Evolutionary conservation across 2,113 vertebrate genomes (phyloP).

Genomic region (Pomatostomus ruficeps): DNA sequence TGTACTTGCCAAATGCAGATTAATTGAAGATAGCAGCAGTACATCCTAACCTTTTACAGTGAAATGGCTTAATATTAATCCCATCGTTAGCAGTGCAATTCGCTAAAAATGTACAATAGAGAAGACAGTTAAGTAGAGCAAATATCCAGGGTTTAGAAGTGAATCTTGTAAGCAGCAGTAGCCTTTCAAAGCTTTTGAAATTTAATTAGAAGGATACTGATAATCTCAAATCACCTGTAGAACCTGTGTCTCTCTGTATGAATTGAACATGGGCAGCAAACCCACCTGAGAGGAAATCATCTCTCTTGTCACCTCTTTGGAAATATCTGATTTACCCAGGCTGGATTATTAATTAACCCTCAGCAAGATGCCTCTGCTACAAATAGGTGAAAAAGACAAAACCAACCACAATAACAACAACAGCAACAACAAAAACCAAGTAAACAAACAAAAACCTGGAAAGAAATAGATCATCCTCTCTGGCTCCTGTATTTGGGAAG

Average conservation of each 20-base stretch:
- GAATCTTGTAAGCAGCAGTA: neutral
- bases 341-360: neutral
- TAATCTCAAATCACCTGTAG: neutral
- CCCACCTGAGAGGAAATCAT: neutral
- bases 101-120: neutral
- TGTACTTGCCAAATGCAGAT: neutral
- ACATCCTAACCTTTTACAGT: neutral
- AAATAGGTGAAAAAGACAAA: neutral
- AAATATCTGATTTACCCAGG: neutral
- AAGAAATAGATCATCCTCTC: neutral
- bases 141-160: neutral
- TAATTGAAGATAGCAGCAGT: neutral
- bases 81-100: neutral
- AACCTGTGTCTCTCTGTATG: neutral
- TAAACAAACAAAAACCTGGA: too few relatives aligned
- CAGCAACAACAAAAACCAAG: too few relatives aligned
- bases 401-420: too few relatives aligned
- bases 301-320: neutral
- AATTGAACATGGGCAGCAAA: neutral
- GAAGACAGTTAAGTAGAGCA: neutral
- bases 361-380: neutral
- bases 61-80: slow-evolving; percentile 8
- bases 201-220: neutral
- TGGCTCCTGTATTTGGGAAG: neutral
- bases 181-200: neutral